Conservation (phyloP, 2,113 vertebrate species). For the Cricetomys ansorgei region DNA sequence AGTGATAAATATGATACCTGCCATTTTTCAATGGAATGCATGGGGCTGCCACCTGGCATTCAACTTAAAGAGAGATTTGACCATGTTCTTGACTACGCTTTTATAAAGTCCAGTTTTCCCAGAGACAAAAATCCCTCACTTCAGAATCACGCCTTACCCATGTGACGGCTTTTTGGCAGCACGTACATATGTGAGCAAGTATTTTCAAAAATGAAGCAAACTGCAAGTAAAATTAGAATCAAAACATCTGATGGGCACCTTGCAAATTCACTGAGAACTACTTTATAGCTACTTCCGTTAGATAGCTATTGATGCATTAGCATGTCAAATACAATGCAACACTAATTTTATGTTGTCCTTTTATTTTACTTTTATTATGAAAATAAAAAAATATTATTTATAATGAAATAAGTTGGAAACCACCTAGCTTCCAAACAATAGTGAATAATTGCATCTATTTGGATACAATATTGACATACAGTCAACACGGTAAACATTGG, state of each 20-base stretch:
- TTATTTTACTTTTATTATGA: neutral
- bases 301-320: neutral
- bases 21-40: neutral
- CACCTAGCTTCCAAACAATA: neutral
- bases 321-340: neutral
- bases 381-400: neutral
- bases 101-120: neutral
- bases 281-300: neutral
- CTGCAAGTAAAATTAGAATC: neutral
- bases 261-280: neutral
- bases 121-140: neutral
- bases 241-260: too few species aligned
- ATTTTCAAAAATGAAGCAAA: neutral
- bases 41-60: neutral
- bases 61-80: neutral
- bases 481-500: neutral
- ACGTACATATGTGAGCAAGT: neutral
- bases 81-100: neutral
- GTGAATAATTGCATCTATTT: neutral
- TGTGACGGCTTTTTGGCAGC: neutral
- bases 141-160: too few species aligned
- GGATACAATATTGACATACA: neutral
- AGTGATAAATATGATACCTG: neutral
- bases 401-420: constrained; percentile 22
- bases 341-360: neutral